phyloP scores from a whole-genome alignment of 2,113 vertebrate genomes.

The Urocolius indicus region DNA sequence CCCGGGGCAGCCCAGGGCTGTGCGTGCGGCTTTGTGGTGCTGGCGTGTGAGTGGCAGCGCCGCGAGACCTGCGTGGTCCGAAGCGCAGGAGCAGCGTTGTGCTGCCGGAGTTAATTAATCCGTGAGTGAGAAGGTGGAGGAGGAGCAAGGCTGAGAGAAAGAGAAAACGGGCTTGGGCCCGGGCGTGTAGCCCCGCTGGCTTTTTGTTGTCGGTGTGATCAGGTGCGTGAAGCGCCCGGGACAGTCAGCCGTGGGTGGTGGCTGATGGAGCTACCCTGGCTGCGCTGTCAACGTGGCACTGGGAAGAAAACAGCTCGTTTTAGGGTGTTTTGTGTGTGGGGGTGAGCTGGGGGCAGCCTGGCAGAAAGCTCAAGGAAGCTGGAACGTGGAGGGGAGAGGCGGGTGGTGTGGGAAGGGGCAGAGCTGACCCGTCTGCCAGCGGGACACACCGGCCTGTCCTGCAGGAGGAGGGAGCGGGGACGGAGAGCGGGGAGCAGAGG shows the following conservation, averaged over 20 bases:
- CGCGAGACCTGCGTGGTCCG: no score
- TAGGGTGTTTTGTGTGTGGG: not conserved
- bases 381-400: no score
- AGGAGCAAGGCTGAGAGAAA: not conserved
- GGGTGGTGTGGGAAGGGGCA: not conserved
- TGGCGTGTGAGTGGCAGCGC: accelerated
- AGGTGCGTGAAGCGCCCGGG: not conserved
- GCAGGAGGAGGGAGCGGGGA: not conserved
- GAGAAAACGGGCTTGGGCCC: not conserved
- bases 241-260: not conserved
- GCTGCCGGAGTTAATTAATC: not conserved
- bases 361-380: no score
- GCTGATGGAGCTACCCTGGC: not conserved
- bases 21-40: not conserved
- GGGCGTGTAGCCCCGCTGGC: not conserved
- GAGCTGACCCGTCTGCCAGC: not conserved
- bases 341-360: no score
- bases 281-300: not conserved
- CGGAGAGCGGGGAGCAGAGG: not conserved
- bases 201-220: not conserved
- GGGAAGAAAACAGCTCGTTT: not conserved
- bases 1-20: not conserved
- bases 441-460: not conserved
- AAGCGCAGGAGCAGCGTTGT: not conserved
- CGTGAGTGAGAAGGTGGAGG: not conserved